Percentiles rank a stretch among this genome's conserved stretches.
Conservation (phyloP, 2,113 vertebrate genomes). For the Strigops habroptila region DNA sequence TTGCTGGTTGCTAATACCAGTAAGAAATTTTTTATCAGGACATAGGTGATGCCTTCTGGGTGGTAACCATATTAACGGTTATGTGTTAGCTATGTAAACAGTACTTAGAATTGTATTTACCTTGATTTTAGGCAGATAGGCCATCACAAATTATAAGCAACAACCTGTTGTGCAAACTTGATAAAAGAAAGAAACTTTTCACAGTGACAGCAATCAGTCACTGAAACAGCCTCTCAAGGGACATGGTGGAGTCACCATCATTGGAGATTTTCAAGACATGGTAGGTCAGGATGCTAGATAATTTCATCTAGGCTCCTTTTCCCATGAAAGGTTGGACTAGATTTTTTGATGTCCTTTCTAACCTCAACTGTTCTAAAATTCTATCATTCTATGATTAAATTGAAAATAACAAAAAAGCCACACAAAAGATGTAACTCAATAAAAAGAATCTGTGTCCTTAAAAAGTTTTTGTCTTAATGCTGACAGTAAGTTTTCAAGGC, state of each 20-base stretch:
- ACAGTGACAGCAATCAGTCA: background rate
- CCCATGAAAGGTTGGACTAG: background rate
- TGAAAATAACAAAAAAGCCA: background rate
- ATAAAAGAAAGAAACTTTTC: background rate
- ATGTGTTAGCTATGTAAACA: background rate
- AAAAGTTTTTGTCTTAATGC: background rate
- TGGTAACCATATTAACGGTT: background rate
- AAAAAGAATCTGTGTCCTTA: background rate
- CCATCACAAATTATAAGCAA: background rate
- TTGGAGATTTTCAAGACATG: background rate
- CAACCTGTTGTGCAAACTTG: background rate
- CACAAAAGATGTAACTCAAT: background rate
- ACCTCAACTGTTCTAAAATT: background rate
- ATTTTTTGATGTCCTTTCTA: background rate
- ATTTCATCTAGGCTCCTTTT: background rate
- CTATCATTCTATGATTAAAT: background rate
- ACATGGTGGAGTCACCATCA: fast-evolving
- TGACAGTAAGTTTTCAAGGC: background rate
- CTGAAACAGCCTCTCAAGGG: background rate
- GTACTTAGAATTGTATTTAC: background rate
- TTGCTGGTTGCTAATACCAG: background rate
- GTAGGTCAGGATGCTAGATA: background rate
- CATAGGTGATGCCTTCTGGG: background rate
- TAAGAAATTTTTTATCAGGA: background rate
- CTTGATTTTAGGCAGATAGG: background rate